A percentile compares a stretch with the other conserved stretches of the same genome.
phyloP scores from a whole-genome alignment of 2,888 invertebrate species.

The Leptinotarsa rubiginosa region DNA sequence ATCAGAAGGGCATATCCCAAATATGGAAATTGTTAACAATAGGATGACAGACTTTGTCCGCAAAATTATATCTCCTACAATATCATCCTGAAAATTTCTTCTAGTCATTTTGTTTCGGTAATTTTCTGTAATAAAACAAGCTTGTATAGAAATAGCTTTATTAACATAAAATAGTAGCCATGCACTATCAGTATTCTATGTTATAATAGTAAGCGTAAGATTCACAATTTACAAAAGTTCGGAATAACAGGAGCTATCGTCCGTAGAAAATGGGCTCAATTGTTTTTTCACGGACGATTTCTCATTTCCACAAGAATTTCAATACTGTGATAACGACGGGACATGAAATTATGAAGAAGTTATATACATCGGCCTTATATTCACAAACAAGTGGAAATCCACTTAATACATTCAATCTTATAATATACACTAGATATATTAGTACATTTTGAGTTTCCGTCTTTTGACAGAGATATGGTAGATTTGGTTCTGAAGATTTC shows the following conservation, averaged over 20 bases:
- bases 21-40: no score
- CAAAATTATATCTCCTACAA: no score
- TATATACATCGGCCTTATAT: slow-evolving; percentile 19
- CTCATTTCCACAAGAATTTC: slow-evolving; percentile 36
- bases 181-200: slow-evolving; percentile 38
- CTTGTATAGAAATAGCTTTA: slow-evolving; percentile 55
- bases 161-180: slow-evolving; percentile 41
- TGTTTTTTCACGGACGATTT: slow-evolving; percentile 49
- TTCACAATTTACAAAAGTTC: slow-evolving; percentile 53
- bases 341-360: slow-evolving; percentile 23
- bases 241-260: slow-evolving; percentile 45
- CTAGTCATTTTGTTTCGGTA: no score
- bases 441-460: neutral
- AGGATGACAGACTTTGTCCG: no score
- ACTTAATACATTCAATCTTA: slow-evolving; percentile 12
- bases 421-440: neutral
- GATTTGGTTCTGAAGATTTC: slow-evolving; percentile 12
- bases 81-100: no score
- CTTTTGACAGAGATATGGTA: slow-evolving; percentile 3
- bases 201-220: slow-evolving; percentile 63
- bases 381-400: slow-evolving; percentile 30
- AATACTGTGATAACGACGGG: slow-evolving; percentile 39
- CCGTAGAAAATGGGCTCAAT: slow-evolving; percentile 55
- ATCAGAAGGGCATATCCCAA: no score
- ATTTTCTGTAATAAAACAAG: neutral